phyloP scores from a whole-genome alignment of 2,797 vertebrate genomes.

The Florisuga fusca region DNA sequence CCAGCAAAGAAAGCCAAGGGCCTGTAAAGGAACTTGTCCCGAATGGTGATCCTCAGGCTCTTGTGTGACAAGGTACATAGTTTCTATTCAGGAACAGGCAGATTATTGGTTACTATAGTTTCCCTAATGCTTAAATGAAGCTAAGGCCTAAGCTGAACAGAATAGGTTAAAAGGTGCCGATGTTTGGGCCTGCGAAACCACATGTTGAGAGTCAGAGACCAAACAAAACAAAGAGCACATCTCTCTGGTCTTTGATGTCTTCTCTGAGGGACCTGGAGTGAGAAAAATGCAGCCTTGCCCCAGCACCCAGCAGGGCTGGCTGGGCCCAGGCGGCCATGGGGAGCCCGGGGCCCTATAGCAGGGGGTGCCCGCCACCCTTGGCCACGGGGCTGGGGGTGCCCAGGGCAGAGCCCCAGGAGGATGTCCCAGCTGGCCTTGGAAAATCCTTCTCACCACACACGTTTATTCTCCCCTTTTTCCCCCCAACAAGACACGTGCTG shows the following conservation, averaged over 20 bases:
- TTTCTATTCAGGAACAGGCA: constrained; percentile 97
- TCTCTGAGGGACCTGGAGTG: constrained; percentile 86
- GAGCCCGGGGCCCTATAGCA: no score
- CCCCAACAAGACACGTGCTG: accelerated
- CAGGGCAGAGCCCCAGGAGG: accelerated
- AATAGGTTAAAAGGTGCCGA: constrained; percentile 99
- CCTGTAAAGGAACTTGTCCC: constrained; percentile 93
- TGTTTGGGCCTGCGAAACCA: constrained; percentile 95
- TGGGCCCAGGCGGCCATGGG: not conserved
- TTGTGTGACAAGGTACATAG: constrained; percentile 99
- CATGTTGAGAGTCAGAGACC: constrained; percentile 98
- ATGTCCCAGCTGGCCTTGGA: accelerated
- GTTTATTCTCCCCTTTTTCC: accelerated
- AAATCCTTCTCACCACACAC: not conserved
- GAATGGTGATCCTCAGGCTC: constrained; percentile 90
- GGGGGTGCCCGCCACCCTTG: no score
- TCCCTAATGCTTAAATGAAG: constrained; percentile 99
- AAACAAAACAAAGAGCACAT: constrained; percentile 92
- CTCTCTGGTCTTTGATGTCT: constrained; percentile 86
- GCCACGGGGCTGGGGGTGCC: not conserved
- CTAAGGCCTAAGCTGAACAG: constrained; percentile 97
- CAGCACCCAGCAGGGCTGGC: constrained; percentile 75
- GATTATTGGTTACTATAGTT: constrained; percentile 99
- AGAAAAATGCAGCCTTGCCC: constrained; percentile 83
- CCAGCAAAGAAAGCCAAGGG: constrained; percentile 88